Evolutionary conservation across 2,888 invertebrate genomes (phyloP), one percentile per base, ranked within the genome.

Genomic region (Argyresthia albistria): DNA sequence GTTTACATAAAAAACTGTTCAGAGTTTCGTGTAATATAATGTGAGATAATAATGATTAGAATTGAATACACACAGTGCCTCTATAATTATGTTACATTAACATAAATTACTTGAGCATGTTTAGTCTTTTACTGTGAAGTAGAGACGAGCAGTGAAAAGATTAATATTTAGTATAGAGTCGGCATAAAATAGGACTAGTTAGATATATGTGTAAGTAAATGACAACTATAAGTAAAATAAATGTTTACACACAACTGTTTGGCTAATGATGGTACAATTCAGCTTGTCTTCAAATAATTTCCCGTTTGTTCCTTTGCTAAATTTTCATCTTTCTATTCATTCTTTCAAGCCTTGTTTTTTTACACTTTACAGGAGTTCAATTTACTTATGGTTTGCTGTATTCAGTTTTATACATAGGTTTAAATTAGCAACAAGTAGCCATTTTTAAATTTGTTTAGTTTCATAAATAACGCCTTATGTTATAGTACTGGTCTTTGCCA

Each of bases 51-150:
- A 67, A 62, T 66, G 65, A 76, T 79, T 82, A 81, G 74, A 79
- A 64, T 64, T 71, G 81, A 83, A 82, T 78, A 88, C 88, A 88
- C 88, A 86, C 88, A 88, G 88, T 88, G 88, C 88, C 88, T 88
- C 88, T 88, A 82, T 80, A 84, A 82, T 87, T 88, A 88, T 88
- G 88, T 88, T 88, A 88, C 84, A 84, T 88, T 88, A 88, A 88
- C 87, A 87, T 88, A 86, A 86, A 86, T 83, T 75, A 80, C 71
- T 78, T 77, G 87, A 83, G 83, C 82, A 62, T 77, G 65, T 78
- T 83, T 83, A 76, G 60, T 79, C 74, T 80, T 81, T 79, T 78
- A 80, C 80, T 81, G 77, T 55, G 55, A 55, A 55, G 56, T 53
- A 35, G 55, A 46, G 12, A 46, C 25, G 9, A 15, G 11, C 69